A percentile compares a stretch with the other conserved stretches of the same genome.
Evolutionary conservation across 2,888 invertebrate species (phyloP).

Genomic region (Icerya purchasi): DNA sequence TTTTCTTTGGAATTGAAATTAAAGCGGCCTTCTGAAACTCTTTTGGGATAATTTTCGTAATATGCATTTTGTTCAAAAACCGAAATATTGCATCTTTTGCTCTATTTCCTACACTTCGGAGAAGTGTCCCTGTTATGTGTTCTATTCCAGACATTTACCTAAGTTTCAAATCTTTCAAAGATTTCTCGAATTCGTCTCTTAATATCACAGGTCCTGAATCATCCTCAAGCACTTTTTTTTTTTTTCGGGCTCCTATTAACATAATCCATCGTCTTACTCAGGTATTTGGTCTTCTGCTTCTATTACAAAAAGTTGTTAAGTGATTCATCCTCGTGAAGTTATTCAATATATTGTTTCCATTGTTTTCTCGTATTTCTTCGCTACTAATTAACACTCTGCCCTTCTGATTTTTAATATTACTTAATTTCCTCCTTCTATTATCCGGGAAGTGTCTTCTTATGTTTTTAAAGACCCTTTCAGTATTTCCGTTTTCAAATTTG

Average conservation of each 20-base stretch:
- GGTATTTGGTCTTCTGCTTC: background rate
- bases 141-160: background rate
- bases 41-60: background rate
- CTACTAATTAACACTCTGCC: no score
- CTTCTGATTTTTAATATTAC: background rate
- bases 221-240: no score
- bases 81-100: background rate
- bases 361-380: background rate
- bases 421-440: background rate
- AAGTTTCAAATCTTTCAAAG: background rate
- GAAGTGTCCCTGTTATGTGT: background rate
- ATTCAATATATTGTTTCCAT: background rate
- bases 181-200: background rate
- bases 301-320: background rate
- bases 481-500: background rate
- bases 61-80: background rate
- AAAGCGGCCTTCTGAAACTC: no score
- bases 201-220: no score
- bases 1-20: background rate
- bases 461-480: background rate
- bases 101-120: background rate
- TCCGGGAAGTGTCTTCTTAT: background rate
- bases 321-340: no score
- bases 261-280: no score
- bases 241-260: no score